A percentile compares a stretch with the other conserved stretches of the same genome.
These are phyloP conservation scores for Sinhomidia bicolor DNA, from an alignment of 2,888 invertebrate genomes.

Conservation along the genomic window DNA sequence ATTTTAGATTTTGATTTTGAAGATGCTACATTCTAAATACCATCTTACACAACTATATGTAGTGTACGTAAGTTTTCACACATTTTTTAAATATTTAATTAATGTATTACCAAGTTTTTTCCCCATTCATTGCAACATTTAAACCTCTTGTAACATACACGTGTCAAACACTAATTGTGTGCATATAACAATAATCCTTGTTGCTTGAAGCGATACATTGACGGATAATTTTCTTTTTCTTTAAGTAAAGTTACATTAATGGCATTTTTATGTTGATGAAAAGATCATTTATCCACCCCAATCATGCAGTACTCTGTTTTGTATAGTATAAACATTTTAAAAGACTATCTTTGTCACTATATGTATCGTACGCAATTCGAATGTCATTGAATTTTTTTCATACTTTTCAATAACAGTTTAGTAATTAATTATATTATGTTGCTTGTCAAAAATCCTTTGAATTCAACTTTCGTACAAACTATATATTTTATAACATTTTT, in stretches of 20 bases:
- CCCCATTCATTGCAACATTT: background rate
- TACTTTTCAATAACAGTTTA: background rate
- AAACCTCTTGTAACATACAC: too few species aligned
- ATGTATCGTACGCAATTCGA: background rate
- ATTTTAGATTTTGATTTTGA: too few species aligned
- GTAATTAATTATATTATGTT: too few species aligned
- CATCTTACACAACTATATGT: too few species aligned
- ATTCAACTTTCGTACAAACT: background rate
- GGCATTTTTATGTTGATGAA: background rate
- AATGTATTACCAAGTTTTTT: background rate
- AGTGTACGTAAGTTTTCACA: background rate
- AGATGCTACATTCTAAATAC: too few species aligned
- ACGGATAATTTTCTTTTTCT: slow-evolving; percentile 66
- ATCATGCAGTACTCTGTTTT: background rate
- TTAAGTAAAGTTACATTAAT: slow-evolving; percentile 52
- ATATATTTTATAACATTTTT: background rate
- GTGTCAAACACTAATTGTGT: too few species aligned
- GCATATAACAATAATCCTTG: too few species aligned
- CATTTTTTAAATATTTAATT: background rate
- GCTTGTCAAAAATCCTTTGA: too few species aligned
- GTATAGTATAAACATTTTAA: background rate
- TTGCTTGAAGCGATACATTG: too few species aligned
- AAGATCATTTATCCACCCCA: slow-evolving; percentile 39
- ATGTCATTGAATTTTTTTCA: background rate
- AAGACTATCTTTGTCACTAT: background rate